Percentiles rank a stretch among this genome's conserved stretches.
These are phyloP conservation scores for Oreonectes daqikongensis DNA, from an alignment of 2,797 vertebrate species.

Conservation along the genomic window DNA sequence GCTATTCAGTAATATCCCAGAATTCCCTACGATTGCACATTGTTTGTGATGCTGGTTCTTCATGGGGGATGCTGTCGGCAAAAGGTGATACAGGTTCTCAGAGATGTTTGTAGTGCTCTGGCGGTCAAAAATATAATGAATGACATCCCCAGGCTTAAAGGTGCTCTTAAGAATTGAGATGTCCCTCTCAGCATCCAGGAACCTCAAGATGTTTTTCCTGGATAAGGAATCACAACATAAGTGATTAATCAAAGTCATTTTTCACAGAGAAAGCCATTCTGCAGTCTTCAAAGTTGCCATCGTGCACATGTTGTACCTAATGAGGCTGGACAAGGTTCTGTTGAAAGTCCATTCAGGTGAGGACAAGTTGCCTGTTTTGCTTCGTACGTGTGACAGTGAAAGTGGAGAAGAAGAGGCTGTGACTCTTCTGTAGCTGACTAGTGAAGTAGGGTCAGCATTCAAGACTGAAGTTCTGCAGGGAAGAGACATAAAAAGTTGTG, in stretches of 20 bases:
- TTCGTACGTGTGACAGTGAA: slow-evolving; percentile 44
- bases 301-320: slow-evolving; percentile 65
- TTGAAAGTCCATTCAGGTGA: slow-evolving; percentile 75
- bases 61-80: slow-evolving; percentile 88
- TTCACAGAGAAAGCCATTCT: slow-evolving; percentile 1
- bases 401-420: slow-evolving; percentile 1
- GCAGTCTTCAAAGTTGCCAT: background rate
- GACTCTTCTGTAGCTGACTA: slow-evolving; percentile 27
- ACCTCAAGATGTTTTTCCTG: slow-evolving; percentile 92
- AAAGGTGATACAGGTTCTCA: slow-evolving; percentile 89
- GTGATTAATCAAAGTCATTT: background rate
- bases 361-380: slow-evolving; percentile 52
- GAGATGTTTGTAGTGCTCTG: slow-evolving; percentile 96
- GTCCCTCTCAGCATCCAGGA: slow-evolving; percentile 93
- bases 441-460: slow-evolving; percentile 56
- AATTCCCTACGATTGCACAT: slow-evolving; percentile 96
- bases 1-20: slow-evolving; percentile 91
- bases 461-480: slow-evolving; percentile 15
- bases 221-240: slow-evolving; percentile 13
- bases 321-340: slow-evolving; percentile 74
- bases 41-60: slow-evolving; percentile 89
- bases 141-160: slow-evolving; percentile 89
- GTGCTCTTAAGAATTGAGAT: slow-evolving; percentile 95
- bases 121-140: slow-evolving; percentile 95
- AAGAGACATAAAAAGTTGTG: background rate